Evolutionary conservation across 2,113 vertebrate genomes (phyloP), one percentile per base, ranked within the genome.

Genomic region (Nesoenas mayeri): DNA sequence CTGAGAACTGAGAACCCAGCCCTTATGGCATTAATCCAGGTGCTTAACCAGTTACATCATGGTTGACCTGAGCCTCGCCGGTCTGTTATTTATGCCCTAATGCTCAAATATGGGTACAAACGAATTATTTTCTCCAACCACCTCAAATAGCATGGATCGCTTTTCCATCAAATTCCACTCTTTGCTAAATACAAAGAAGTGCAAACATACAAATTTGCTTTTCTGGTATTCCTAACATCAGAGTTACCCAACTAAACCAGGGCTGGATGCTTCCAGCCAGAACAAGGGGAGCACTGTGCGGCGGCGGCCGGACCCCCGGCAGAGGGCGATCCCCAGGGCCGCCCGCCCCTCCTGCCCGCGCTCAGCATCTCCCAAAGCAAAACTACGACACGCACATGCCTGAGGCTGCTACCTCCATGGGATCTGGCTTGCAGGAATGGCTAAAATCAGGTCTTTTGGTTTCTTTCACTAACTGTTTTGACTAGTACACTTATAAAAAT

Each of bases 51-150:
- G 71, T 87, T 95, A 97, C 44, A 91, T 79, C 88, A 96, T 77
- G 93, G 91, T 92, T 97, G 96, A 96, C 96, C 96, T 96, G 91
- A 96, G 92, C 28, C 91, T 96, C 91, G 93, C 87, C 93, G 67
- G 48, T 91, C 71, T 78, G 79, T 93, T 95, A 78, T 83, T 94
- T 79, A 91, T 85, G 93, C 89, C 87, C 82, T 91, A 90, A 94
- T 90, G 93, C 92, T 94, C 92, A 97, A 96, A 95, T 34, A 93
- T 0, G 61, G 57, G 53, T 95, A 92, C 95, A 94, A 95, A 92
- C 83, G 83, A 94, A 93, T 88, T 85, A 14, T 47, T 94, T 96
- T 94, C 88, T 89, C 83, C 10, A 5, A 94, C 38, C 36, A 88
- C 34, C 87, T 90, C 89, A 93, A 96, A 92, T 51, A 94, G 66